Evolutionary conservation across 2,797 vertebrate genomes (phyloP), one percentile per base, ranked within the genome.

Genomic region (Falco biarmicus): DNA sequence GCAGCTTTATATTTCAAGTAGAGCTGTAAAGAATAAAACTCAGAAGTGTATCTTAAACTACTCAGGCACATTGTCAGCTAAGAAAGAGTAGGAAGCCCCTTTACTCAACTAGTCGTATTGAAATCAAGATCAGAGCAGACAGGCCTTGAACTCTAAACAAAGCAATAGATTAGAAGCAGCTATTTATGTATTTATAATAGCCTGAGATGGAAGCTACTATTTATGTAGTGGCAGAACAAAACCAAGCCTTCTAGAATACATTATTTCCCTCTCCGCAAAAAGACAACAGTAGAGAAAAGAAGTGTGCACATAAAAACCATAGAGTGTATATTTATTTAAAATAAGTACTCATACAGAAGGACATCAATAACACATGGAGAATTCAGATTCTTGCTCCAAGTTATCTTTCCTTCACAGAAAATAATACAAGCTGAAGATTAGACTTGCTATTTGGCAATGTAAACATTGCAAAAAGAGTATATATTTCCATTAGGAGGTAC

Each of bases 251-350:
- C 53, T 71, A 31, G 89, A 81, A 75, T 9, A 26, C 13, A 54
- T 80, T 48, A 7, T 34, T 70, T 64, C 25, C 17, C n/a, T 48
- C 5, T 25, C 41, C 2, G 0, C 8, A 50, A 68, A 80, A 82
- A 66, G 31, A 51, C 4, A 8, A 28, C 37, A 92, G 48, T 28
- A 89, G 32, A 7, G 84, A 56, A 43, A 21, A 24, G 39, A 19
- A 21, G 0, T 11, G 11, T 43, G 20, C 87, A 75, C 16, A 15
- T 65, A 37, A 85, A 95, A 84, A 85, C 81, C 65, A 61, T 87
- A 65, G 37, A 56, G 45, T n/a, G 39, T 50, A 59, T 24, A 10
- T 97, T 97, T 97, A 96, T 97, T 97, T 91, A 59, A 89, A 92
- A 50, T 87, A 95, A 94, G 94, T 71, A 87, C 43, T 94, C 15